Base-by-base conservation (phyloP, 1,140 invertebrate genomes). In the Rhopalosiphum padi region DNA sequence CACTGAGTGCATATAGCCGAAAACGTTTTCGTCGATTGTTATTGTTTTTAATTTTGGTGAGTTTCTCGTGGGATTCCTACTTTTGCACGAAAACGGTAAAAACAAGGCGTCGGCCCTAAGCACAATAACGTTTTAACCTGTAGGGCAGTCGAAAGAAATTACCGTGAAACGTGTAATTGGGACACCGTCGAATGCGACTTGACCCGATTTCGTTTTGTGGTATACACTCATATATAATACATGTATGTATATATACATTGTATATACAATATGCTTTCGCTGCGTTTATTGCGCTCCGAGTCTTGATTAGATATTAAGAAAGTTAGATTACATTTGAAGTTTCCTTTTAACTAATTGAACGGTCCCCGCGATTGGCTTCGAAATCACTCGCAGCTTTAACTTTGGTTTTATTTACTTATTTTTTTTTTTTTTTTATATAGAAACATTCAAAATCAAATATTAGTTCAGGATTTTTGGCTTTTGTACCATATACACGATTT, bases 331-430 rank as follows among this genome's bases (percentile, higher is more conserved):
- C 88, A 60, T 60, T 55, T 60, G 88, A 90, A 90, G 53, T 90
- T 90, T 90, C 53, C 88, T 90, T 90, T 90, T 43, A 90, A 60
- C 88, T 90, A 90, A 90, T 90, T 60, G 53, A 60, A 90, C 53
- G 53, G 51, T 90, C 53, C 23, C 3, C 88, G 37, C 88, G 53
- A 90, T 90, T 43, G 87, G n/a, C 35, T 21, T 41, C 5, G 25
- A 37, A 53, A 51, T 53, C 18, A 41, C 53, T 25, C 53, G 5
- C 22, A 37, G n/a, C 60, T 18, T 77, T 35, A 37, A 37, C 15
- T 60, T 60, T 90, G 6, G 4, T 90, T 90, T 90, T 43, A 41
- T 90, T 51, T 46, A 46, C 9, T 46, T 48, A 6, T 55, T 60
- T 41, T 51, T 51, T 11, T 87, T 51, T 87, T 90, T 90, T 18